These are phyloP conservation scores for Chromis chromis DNA, from an alignment of 2,797 vertebrate species.

Conservation along the genomic window DNA sequence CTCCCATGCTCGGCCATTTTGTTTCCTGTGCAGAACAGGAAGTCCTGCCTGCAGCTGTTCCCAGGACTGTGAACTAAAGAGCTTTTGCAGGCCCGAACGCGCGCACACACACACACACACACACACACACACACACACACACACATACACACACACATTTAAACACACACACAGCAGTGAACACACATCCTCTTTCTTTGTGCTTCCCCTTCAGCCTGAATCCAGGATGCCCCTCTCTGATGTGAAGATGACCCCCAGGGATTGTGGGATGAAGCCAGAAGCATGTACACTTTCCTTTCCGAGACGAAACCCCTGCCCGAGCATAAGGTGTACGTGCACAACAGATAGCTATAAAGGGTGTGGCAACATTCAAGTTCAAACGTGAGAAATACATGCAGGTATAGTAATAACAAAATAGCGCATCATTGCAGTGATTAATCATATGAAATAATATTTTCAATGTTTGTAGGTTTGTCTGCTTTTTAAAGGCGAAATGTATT, in stretches of 20 bases:
- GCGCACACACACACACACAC: constrained; percentile 23
- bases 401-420: background rate
- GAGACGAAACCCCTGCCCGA: constrained; percentile 35
- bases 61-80: constrained; percentile 71
- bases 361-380: constrained; percentile 39
- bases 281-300: constrained; percentile 71
- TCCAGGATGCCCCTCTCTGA: constrained; percentile 73
- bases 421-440: background rate
- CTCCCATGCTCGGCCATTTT: constrained; percentile 75
- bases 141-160: constrained; percentile 22
- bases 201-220: constrained; percentile 59
- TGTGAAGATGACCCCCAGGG: constrained; percentile 76
- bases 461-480: no score
- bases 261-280: constrained; percentile 61
- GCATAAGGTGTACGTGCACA: constrained; percentile 24
- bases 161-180: constrained; percentile 23
- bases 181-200: constrained; percentile 71
- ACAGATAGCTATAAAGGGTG: constrained; percentile 36
- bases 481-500: background rate
- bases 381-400: background rate
- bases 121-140: constrained; percentile 22
- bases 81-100: constrained; percentile 40
- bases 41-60: constrained; percentile 81
- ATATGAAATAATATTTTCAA: background rate
- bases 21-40: constrained; percentile 81